A percentile compares a stretch with the other conserved stretches of the same genome.
Evolutionary conservation across 2,888 invertebrate species (phyloP).

Genomic region (Panopea generosa): DNA sequence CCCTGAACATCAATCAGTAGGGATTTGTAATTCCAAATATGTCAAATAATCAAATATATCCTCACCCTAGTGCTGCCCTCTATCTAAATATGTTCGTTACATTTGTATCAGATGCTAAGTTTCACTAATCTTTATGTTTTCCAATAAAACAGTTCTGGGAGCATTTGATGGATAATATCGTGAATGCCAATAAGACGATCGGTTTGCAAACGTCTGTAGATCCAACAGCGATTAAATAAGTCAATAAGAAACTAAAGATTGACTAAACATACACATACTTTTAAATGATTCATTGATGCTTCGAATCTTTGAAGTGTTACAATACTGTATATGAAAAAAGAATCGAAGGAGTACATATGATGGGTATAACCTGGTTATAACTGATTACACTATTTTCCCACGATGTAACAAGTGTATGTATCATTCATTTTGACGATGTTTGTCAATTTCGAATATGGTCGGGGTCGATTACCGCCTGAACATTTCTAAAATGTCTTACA

Average conservation of each 20-base stretch:
- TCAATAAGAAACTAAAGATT: slow-evolving; percentile 15
- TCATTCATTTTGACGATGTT: no score
- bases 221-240: slow-evolving; percentile 12
- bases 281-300: no score
- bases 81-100: slow-evolving; percentile 61
- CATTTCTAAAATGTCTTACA: no score
- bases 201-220: slow-evolving; percentile 15
- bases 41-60: slow-evolving; percentile 57
- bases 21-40: slow-evolving; percentile 58
- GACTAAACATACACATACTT: no score
- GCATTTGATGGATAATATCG: slow-evolving; percentile 37
- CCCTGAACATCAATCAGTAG: slow-evolving; percentile 44
- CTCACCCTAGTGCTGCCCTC: slow-evolving; percentile 46
- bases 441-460: no score
- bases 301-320: no score
- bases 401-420: no score
- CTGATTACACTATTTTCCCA: no score
- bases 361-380: no score
- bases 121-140: slow-evolving; percentile 57
- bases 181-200: slow-evolving; percentile 30
- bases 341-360: no score
- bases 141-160: slow-evolving; percentile 45
- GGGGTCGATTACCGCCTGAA: no score
- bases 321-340: no score
- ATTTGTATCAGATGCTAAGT: slow-evolving; percentile 52